A percentile compares a stretch with the other conserved stretches of the same genome.
Conservation (phyloP, 2,113 vertebrate genomes). For the Morone chrysops region DNA sequence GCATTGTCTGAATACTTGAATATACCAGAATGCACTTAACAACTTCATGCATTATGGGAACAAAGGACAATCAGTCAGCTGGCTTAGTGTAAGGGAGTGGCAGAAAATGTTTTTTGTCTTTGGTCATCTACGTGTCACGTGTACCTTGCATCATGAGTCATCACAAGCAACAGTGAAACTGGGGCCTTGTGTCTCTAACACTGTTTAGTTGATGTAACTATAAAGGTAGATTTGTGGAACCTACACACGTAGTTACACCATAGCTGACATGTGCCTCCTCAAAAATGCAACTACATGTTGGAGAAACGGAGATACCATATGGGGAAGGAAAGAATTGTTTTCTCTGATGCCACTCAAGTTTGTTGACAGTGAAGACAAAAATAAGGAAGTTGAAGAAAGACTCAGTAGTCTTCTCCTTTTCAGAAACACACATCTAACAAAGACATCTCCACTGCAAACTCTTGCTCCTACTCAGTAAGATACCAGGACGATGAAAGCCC, state of each 20-base stretch:
- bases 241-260: too few species aligned
- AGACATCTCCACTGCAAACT: too few species aligned
- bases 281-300: neutral
- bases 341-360: neutral
- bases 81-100: neutral
- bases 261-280: neutral
- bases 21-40: neutral
- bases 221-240: neutral
- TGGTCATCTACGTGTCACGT: neutral
- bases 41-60: neutral
- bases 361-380: too few species aligned
- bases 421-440: too few species aligned
- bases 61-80: neutral
- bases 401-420: neutral
- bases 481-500: too few species aligned
- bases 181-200: neutral
- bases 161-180: neutral
- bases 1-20: neutral
- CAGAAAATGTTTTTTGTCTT: neutral
- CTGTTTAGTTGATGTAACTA: neutral
- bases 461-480: too few species aligned
- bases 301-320: too few species aligned
- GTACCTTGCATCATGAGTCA: too few species aligned
- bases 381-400: neutral
- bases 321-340: neutral